Base-by-base conservation (phyloP, 2,113 vertebrate genomes). In the Sinocyclocheilus anophthalmus region DNA sequence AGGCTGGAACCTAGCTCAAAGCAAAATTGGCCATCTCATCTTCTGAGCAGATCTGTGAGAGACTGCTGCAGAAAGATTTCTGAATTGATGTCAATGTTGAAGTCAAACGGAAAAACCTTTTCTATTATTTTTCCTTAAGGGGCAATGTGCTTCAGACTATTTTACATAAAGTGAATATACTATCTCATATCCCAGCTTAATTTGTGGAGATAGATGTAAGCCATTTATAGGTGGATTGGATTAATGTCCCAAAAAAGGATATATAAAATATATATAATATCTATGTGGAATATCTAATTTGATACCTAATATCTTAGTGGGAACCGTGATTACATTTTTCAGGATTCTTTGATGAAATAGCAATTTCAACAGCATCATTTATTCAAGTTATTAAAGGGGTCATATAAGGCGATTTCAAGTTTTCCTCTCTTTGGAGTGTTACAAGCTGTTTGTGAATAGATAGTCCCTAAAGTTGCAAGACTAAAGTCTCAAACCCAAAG, bases 21-120 rank as follows among this genome's bases (percentile, higher is more conserved):
- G 73, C 33, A n/a, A 67, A 85, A 85, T 78, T 69, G 75, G 39
- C 37, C 0, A 8, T 72, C 61, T 77, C 75, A 55, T 53, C 55
- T 42, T 75, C 18, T 61, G 53, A 76, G 30, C 16, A 57, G 67
- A 69, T 83, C 59, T 13, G 2, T 73, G 33, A 72, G 48, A 24
- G 20, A n/a, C 65, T 84, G 26, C 48, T 37, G 81, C 11, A 1
- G 26, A 39, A 57, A 16, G 30, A 83, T 37, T 84, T 72, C 55
- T 33, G 33, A 76, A 48, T 30, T 11, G 5, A 39, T 72, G 63
- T 83, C 65, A 26, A 42, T 76, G 55, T 18, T 59, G 14, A 76
- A 84, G 53, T 30, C n/a, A 76, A 53, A 73, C 13, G 0, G 50
- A 57, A 82, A 82, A 81, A 33, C 3, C 24, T 82, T 37, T 37